These are phyloP conservation scores for Meloidogyne hapla DNA, from an alignment of 1,140 invertebrate species.

Conservation along the genomic window DNA sequence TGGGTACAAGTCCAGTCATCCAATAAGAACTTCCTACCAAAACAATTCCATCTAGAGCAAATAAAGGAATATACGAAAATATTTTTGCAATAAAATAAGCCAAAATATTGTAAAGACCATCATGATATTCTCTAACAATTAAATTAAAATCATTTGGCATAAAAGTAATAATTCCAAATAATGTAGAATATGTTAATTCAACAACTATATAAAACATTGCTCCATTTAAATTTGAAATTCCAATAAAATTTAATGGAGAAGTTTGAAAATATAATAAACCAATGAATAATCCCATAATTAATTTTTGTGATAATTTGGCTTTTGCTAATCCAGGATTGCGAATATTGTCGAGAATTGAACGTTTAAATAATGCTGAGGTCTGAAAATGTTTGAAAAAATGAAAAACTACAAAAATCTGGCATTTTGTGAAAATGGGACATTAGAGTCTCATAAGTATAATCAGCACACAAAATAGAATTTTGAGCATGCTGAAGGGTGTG, in stretches of 20 bases:
- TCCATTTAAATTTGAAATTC: conserved; percentile 66
- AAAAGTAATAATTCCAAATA: conserved; percentile 62
- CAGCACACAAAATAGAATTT: too few relatives aligned
- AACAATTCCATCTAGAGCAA: conserved; percentile 60
- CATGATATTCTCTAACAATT: conserved; percentile 61
- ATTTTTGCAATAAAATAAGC: conserved; percentile 54
- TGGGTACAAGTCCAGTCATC: conserved; percentile 56
- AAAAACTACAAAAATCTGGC: not conserved
- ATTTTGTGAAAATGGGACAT: not conserved
- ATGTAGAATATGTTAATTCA: conserved; percentile 58
- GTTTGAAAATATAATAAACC: conserved; percentile 65
- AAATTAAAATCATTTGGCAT: conserved; percentile 58
- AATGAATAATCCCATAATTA: conserved; percentile 64
- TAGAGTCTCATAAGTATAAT: conserved; percentile 13
- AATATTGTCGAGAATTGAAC: conserved; percentile 55
- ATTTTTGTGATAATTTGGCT: conserved; percentile 61
- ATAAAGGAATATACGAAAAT: conserved; percentile 60
- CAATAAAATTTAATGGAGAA: conserved; percentile 39
- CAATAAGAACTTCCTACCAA: conserved; percentile 56
- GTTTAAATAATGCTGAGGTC: conserved; percentile 38
- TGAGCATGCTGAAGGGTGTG: too few relatives aligned
- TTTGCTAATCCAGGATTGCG: conserved; percentile 55
- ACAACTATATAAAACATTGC: conserved; percentile 63
- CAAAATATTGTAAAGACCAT: conserved; percentile 55
- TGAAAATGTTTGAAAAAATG: conserved; percentile 30